Percentiles rank a stretch among this genome's conserved stretches.
Conservation (phyloP, 2,888 invertebrate genomes). For the Dermolepida albohirtum region DNA sequence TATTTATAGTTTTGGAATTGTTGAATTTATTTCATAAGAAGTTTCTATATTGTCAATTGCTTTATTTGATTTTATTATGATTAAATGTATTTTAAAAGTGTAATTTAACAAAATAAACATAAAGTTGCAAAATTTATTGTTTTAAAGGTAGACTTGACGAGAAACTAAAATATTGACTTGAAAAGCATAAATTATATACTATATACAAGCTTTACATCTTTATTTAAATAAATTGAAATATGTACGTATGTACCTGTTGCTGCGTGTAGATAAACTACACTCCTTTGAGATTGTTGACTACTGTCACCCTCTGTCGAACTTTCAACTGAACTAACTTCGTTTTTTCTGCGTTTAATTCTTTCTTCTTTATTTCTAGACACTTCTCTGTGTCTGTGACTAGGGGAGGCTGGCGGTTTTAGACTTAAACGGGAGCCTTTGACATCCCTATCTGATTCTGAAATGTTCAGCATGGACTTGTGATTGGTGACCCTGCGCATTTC, state of each 20-base stretch:
- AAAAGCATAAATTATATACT: background rate
- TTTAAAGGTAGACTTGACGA: no score
- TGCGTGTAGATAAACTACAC: slow-evolving; percentile 86
- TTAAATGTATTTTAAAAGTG: no score
- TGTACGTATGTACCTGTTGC: slow-evolving; percentile 73
- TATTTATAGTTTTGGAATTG: no score
- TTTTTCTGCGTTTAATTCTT: slow-evolving; percentile 61
- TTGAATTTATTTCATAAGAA: no score
- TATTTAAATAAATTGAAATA: background rate
- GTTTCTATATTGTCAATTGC: no score
- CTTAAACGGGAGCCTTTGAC: slow-evolving; percentile 56
- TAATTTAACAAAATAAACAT: no score
- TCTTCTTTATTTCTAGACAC: slow-evolving; percentile 64
- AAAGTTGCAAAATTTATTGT: no score
- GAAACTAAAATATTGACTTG: no score
- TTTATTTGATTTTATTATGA: no score
- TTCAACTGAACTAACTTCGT: slow-evolving; percentile 70
- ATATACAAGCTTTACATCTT: background rate
- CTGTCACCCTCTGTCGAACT: slow-evolving; percentile 81
- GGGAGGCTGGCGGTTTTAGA: slow-evolving; percentile 63
- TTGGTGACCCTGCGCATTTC: slow-evolving; percentile 57
- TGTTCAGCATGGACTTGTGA: slow-evolving; percentile 62
- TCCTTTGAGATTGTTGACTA: slow-evolving; percentile 85
- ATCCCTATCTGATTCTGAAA: slow-evolving; percentile 56
- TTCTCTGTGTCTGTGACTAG: slow-evolving; percentile 59